Evolutionary conservation across 2,113 vertebrate species (phyloP).

Genomic region (Sminthopsis crassicaudata): DNA sequence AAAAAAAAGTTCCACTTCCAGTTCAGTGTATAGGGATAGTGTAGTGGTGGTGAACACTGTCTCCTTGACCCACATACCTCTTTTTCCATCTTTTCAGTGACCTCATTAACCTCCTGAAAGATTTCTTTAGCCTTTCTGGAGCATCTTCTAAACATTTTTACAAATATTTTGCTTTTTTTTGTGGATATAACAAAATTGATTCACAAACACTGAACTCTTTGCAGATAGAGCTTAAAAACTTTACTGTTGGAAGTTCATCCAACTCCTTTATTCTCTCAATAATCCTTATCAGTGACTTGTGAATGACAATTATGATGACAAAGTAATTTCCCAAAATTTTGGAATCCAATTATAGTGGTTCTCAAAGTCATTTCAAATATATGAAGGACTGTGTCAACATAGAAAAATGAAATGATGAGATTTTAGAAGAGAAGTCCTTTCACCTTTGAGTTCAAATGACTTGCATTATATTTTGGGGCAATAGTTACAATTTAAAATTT

Average conservation of each 20-base stretch:
- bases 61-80: not conserved
- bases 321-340: too few relatives aligned
- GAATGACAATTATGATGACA: too few relatives aligned
- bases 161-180: not conserved
- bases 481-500: not conserved
- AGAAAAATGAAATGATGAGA: too few relatives aligned
- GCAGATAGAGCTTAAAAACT: not conserved
- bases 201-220: not conserved
- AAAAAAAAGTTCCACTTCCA: not conserved
- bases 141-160: not conserved
- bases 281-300: not conserved
- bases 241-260: not conserved
- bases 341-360: too few relatives aligned
- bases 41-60: not conserved
- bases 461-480: too few relatives aligned
- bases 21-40: not conserved
- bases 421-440: not conserved
- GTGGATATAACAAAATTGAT: not conserved
- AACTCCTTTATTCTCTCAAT: not conserved
- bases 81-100: not conserved
- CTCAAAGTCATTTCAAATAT: not conserved
- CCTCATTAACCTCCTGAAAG: not conserved
- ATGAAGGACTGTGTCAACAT: not conserved
- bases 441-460: too few relatives aligned
- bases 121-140: not conserved